These are phyloP conservation scores for Ginglymostoma cirratum DNA, from an alignment of 2,113 vertebrate species.

Conservation along the genomic window DNA sequence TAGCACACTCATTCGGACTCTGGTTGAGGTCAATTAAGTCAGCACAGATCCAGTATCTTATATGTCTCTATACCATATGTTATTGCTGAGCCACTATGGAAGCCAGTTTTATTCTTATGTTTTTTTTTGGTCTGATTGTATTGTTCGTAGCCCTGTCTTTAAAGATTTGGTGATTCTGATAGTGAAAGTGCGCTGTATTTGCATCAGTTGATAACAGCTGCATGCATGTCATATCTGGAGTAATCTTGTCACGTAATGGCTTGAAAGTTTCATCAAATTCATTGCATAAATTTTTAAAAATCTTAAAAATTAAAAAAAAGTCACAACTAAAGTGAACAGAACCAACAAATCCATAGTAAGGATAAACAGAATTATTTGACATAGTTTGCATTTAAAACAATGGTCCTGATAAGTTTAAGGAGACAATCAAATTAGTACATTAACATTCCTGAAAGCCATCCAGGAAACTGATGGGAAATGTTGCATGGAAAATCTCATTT, in stretches of 20 bases:
- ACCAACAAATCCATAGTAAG: not conserved
- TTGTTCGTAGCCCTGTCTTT: not conserved
- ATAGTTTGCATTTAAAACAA: not conserved
- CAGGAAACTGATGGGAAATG: not conserved
- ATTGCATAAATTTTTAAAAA: not conserved
- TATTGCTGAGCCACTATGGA: not conserved
- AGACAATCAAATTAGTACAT: not conserved
- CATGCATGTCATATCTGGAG: not conserved
- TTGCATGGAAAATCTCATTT: not conserved
- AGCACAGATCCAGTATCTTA: not conserved
- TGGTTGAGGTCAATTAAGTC: not conserved
- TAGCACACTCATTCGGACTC: not conserved
- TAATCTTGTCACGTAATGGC: not conserved
- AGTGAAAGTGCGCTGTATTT: not conserved
- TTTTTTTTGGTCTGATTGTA: not conserved
- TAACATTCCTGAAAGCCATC: not conserved
- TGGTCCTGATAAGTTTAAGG: not conserved
- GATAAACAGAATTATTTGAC: not conserved
- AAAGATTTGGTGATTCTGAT: slow-evolving; percentile 26
- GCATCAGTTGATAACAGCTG: slow-evolving; percentile 5
- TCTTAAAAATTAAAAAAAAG: not conserved
- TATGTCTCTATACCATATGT: not conserved
- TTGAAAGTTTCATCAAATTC: not conserved
- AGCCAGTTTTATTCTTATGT: not conserved
- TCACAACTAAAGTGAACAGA: not conserved